phyloP scores from a whole-genome alignment of 2,797 vertebrate genomes.

The Enteromius radiatus region DNA sequence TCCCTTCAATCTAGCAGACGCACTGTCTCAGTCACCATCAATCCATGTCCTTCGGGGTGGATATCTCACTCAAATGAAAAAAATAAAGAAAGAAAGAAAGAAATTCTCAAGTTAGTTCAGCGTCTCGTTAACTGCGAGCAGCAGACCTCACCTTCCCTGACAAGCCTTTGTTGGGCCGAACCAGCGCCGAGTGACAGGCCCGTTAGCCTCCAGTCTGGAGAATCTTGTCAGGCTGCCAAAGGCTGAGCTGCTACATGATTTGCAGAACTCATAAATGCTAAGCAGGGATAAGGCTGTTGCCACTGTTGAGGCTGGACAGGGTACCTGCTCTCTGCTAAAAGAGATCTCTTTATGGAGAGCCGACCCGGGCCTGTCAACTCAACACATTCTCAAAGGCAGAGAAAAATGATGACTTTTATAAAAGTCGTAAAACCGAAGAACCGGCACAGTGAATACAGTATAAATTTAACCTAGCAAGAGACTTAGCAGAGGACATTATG shows the following conservation, averaged over 20 bases:
- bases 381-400: constrained; percentile 47
- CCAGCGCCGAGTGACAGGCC: constrained; percentile 60
- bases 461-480: constrained; percentile 40
- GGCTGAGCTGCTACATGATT: constrained; percentile 59
- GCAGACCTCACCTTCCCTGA: constrained; percentile 54
- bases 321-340: constrained; percentile 55
- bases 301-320: constrained; percentile 51
- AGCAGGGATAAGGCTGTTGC: constrained; percentile 58
- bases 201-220: constrained; percentile 62
- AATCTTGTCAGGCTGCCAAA: constrained; percentile 63
- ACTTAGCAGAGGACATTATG: constrained; percentile 29
- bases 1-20: background rate
- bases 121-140: constrained; percentile 52
- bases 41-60: constrained; percentile 27
- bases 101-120: constrained; percentile 43
- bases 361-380: constrained; percentile 50
- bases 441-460: constrained; percentile 37
- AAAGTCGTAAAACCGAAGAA: constrained; percentile 51
- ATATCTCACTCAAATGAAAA: constrained; percentile 47
- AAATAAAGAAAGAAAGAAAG: background rate
- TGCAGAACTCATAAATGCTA: constrained; percentile 66
- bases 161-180: constrained; percentile 57
- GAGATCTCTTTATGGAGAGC: constrained; percentile 53
- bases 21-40: constrained; percentile 20
- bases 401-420: constrained; percentile 58